Evolutionary conservation across 2,797 vertebrate genomes (phyloP).

Genomic region (Coregonus sp.): DNA sequence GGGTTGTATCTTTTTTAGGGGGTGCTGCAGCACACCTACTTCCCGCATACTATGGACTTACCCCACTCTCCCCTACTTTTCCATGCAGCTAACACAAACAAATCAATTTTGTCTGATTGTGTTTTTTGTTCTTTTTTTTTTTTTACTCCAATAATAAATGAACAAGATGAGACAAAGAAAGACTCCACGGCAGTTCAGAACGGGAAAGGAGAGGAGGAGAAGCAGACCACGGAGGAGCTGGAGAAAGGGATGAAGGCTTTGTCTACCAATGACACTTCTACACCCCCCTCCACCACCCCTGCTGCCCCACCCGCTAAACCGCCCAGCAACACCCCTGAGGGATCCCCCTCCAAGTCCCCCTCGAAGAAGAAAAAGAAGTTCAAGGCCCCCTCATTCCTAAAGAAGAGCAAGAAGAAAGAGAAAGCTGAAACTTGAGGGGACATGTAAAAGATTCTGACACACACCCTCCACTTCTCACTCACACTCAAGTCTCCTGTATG

Average conservation of each 20-base stretch:
- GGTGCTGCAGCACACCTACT: too few relatives aligned
- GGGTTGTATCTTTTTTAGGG: too few relatives aligned
- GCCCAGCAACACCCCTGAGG: constrained; percentile 80
- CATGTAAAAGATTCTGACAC: constrained; percentile 28
- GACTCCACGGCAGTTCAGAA: constrained; percentile 76
- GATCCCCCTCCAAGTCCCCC: constrained; percentile 93
- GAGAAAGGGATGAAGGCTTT: constrained; percentile 84
- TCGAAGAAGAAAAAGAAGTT: constrained; percentile 99
- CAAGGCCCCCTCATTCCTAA: constrained; percentile 94
- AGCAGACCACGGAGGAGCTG: constrained; percentile 83
- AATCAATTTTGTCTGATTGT: neutral
- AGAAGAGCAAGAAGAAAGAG: constrained; percentile 87
- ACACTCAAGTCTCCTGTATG: constrained; percentile 31
- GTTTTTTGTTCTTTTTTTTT: constrained; percentile 11
- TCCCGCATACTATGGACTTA: too few relatives aligned
- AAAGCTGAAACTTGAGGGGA: constrained; percentile 86
- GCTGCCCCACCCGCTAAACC: constrained; percentile 64
- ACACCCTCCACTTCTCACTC: constrained; percentile 29
- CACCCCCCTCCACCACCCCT: constrained; percentile 57
- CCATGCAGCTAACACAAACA: constrained; percentile 31
- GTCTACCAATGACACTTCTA: constrained; percentile 75
- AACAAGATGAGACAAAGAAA: constrained; percentile 61
- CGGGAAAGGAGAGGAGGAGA: constrained; percentile 84
- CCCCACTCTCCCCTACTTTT: neutral
- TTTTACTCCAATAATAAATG: neutral